Evolutionary conservation across 1,140 invertebrate genomes (phyloP).

Genomic region (Pemphigus obesinymphae): DNA sequence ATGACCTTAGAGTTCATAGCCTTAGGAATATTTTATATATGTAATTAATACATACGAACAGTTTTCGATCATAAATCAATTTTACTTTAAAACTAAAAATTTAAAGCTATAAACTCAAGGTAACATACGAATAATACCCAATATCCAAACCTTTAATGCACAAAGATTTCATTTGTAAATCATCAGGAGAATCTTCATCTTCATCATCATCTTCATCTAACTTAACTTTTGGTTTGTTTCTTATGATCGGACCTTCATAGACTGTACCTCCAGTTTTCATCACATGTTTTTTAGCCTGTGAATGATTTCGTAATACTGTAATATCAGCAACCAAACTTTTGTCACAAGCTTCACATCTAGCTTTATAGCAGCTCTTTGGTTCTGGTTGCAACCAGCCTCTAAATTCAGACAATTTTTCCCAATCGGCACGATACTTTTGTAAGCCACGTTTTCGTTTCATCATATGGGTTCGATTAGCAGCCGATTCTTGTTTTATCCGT

Average conservation of each 20-base stretch:
- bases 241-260: slow-evolving; percentile 27
- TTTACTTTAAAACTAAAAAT: neutral
- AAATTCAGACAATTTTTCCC: slow-evolving; percentile 45
- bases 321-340: slow-evolving; percentile 45
- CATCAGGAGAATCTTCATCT: slow-evolving; percentile 30
- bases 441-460: slow-evolving; percentile 41
- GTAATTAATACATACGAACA: neutral
- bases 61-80: neutral
- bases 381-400: slow-evolving; percentile 40
- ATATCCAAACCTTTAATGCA: slow-evolving; percentile 40
- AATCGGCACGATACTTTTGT: slow-evolving; percentile 45
- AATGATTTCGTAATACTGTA: slow-evolving; percentile 44
- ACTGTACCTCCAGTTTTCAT: slow-evolving; percentile 41
- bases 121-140: slow-evolving; percentile 12
- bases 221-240: slow-evolving; percentile 31
- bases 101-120: slow-evolving; percentile 31
- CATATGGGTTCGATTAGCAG: slow-evolving; percentile 35
- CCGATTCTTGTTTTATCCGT: slow-evolving; percentile 34
- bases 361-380: slow-evolving; percentile 44
- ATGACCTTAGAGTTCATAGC: slow-evolving; percentile 27
- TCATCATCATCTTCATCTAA: slow-evolving; percentile 9
- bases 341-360: slow-evolving; percentile 44
- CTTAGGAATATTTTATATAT: neutral
- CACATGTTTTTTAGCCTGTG: slow-evolving; percentile 43
- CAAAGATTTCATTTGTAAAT: slow-evolving; percentile 41